Conservation (phyloP, 2,113 vertebrate species). For the Phrynosoma platyrhinos region DNA sequence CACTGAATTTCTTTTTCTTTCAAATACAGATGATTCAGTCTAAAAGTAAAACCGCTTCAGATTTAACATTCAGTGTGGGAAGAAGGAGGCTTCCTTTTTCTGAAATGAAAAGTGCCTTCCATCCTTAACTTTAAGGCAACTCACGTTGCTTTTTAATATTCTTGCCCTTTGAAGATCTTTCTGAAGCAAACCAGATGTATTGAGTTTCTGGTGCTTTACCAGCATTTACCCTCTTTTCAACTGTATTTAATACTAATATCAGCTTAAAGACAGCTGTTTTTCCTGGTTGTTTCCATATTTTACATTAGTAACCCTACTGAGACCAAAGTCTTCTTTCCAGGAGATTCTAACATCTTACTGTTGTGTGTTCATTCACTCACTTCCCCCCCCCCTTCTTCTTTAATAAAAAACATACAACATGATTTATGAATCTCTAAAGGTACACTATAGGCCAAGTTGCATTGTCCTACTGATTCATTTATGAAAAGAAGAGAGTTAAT, state of each 20-base stretch:
- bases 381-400: neutral
- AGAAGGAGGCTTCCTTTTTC: slow-evolving; percentile 38
- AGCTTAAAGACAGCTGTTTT: slow-evolving; percentile 51
- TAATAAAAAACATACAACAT: neutral
- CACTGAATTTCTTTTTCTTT: slow-evolving; percentile 64
- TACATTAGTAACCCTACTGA: slow-evolving; percentile 49
- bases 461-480: slow-evolving; percentile 9
- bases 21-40: slow-evolving; percentile 67
- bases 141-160: slow-evolving; percentile 43
- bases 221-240: slow-evolving; percentile 60
- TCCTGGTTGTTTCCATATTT: slow-evolving; percentile 52
- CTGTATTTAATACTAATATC: slow-evolving; percentile 48
- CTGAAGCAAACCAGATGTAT: slow-evolving; percentile 47
- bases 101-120: slow-evolving; percentile 36
- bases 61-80: slow-evolving; percentile 54
- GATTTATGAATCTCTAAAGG: slow-evolving; percentile 37
- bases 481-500: slow-evolving; percentile 19
- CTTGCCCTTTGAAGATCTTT: slow-evolving; percentile 48
- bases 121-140: slow-evolving; percentile 14
- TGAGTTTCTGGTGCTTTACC: slow-evolving; percentile 24
- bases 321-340: slow-evolving; percentile 52
- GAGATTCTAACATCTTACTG: slow-evolving; percentile 35
- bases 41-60: slow-evolving; percentile 64
- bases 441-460: neutral
- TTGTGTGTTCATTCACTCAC: neutral